Conservation (phyloP, 2,888 invertebrate species). For the Sminthurinus aureus region DNA sequence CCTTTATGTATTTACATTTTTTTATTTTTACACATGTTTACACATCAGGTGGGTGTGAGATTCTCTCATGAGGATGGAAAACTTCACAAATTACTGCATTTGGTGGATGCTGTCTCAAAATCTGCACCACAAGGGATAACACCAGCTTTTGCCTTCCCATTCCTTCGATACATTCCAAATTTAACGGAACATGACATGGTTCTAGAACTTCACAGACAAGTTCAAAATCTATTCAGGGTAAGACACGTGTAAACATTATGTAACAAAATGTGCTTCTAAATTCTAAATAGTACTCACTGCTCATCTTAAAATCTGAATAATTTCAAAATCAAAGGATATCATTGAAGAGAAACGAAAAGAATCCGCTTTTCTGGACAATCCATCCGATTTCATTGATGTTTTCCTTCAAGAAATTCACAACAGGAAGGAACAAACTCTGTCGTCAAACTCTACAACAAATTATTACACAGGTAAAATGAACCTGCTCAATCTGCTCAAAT, state of each 20-base stretch:
- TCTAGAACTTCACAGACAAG: conserved; percentile 36
- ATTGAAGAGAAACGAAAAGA: conserved; percentile 35
- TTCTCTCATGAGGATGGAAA: conserved; percentile 44
- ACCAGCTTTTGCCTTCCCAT: conserved; percentile 42
- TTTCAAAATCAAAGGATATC: conserved; percentile 37
- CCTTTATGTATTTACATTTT: too few species aligned
- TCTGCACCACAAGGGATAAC: conserved; percentile 39
- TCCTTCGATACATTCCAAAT: conserved; percentile 41
- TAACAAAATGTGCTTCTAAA: too few species aligned
- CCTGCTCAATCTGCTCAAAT: background rate
- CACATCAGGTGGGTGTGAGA: conserved; percentile 18
- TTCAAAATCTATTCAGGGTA: conserved; percentile 48
- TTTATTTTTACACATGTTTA: background rate
- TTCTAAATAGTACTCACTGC: background rate
- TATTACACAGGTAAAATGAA: background rate
- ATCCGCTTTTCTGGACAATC: conserved; percentile 42
- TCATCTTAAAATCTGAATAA: background rate
- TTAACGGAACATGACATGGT: conserved; percentile 44
- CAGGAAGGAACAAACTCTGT: background rate
- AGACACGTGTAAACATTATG: background rate
- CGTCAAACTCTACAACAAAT: background rate
- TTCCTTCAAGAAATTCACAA: conserved; percentile 46
- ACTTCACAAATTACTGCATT: conserved; percentile 31
- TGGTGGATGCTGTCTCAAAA: conserved; percentile 41
- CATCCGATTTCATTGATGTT: conserved; percentile 46